Conservation (phyloP, 1,140 invertebrate species). For the Aphelinus certus region DNA sequence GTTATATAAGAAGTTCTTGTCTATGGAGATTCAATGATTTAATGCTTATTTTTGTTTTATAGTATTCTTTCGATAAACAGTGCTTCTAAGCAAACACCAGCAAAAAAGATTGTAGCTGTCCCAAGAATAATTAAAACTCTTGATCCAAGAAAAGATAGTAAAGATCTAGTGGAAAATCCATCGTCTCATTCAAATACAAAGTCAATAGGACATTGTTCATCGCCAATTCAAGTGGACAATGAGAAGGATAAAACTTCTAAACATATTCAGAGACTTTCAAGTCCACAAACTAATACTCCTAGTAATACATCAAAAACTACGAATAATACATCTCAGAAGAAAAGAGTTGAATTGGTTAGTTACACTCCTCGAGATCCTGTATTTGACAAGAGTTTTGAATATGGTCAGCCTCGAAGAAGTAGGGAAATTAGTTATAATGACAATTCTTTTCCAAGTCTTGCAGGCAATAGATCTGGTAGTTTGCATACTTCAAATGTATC, state of each 20-base stretch:
- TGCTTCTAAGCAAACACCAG: constrained; percentile 34
- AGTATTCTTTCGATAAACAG: constrained; percentile 42
- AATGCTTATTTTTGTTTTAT: constrained; percentile 32
- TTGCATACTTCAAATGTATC: constrained; percentile 24
- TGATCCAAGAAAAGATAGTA: neutral
- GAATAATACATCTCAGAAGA: constrained; percentile 33
- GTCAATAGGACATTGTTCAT: neutral
- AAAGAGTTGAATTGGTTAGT: constrained; percentile 26
- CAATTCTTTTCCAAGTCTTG: constrained; percentile 34
- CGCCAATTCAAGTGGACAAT: too few relatives aligned
- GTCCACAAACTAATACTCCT: too few relatives aligned
- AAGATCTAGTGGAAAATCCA: neutral
- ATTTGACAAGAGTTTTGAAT: constrained; percentile 36
- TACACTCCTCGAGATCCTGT: constrained; percentile 29
- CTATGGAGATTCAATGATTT: constrained; percentile 7
- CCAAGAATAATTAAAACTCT: neutral
- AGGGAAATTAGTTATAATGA: constrained; percentile 25
- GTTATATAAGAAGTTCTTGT: neutral
- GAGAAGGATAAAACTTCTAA: neutral
- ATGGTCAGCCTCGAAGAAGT: constrained; percentile 5
- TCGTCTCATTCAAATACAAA: neutral
- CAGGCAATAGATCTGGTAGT: constrained; percentile 25
- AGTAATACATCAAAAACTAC: too few relatives aligned
- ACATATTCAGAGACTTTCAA: too few relatives aligned
- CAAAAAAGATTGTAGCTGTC: constrained; percentile 17